These are phyloP conservation scores for Argyra leucocephala DNA, from an alignment of 2,888 invertebrate genomes.

Conservation along the genomic window DNA sequence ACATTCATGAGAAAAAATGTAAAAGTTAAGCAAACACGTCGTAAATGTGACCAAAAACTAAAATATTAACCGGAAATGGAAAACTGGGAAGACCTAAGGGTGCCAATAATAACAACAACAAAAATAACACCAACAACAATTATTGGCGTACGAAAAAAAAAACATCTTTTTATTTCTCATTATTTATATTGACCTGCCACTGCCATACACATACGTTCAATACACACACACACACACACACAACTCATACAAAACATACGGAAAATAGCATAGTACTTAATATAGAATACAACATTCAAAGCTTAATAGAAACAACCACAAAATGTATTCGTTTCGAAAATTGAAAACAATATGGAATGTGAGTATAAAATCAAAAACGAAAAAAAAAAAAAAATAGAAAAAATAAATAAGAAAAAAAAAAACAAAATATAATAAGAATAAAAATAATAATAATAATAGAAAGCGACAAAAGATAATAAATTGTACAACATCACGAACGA, in stretches of 20 bases:
- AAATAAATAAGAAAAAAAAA: neutral
- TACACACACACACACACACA: no score
- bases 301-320: no score
- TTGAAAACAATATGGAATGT: neutral
- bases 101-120: neutral
- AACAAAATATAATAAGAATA: neutral
- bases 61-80: conserved; percentile 1
- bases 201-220: no score
- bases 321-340: no score
- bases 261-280: no score
- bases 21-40: neutral
- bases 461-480: neutral
- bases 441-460: neutral
- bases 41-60: conserved; percentile 5
- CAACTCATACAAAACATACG: no score
- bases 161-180: neutral
- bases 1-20: neutral
- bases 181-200: no score
- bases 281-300: no score
- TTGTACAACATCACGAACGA: conserved; percentile 6
- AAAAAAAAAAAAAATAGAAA: neutral
- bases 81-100: no score
- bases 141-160: neutral
- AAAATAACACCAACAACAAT: neutral
- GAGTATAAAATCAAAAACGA: neutral